phyloP scores from a whole-genome alignment of 2,113 vertebrate species.

The Porphyrio hochstetteri region DNA sequence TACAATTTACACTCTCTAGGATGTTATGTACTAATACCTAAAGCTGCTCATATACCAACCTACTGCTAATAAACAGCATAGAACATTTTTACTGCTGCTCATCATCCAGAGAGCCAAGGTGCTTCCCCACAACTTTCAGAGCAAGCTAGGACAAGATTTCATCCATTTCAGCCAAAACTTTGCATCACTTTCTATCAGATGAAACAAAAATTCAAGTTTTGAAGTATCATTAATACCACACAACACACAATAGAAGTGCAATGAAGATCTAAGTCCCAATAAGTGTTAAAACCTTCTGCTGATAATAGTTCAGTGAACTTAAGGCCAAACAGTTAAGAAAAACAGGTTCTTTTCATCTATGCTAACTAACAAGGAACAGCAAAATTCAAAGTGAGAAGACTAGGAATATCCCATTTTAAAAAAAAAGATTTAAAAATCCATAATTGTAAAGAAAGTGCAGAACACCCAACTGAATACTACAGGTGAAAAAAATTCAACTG shows the following conservation, averaged over 20 bases:
- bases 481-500: not conserved
- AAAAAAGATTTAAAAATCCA: not conserved
- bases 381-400: not conserved
- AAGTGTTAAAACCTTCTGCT: not conserved
- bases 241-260: not conserved
- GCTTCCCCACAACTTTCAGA: not conserved
- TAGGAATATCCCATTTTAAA: not conserved
- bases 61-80: not conserved
- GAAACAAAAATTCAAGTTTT: not conserved
- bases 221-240: not conserved
- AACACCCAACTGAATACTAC: not conserved
- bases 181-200: not conserved
- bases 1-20: not conserved
- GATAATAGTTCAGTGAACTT: not conserved
- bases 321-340: not conserved
- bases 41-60: not conserved
- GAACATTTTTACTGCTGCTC: not conserved
- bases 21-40: not conserved
- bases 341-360: accelerated
- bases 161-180: not conserved
- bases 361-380: not conserved
- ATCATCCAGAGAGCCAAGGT: not conserved
- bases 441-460: not conserved
- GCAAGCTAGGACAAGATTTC: not conserved
- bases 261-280: not conserved